Evolutionary conservation across 2,113 vertebrate genomes (phyloP), one percentile per base, ranked within the genome.

Genomic region (Caretta caretta): DNA sequence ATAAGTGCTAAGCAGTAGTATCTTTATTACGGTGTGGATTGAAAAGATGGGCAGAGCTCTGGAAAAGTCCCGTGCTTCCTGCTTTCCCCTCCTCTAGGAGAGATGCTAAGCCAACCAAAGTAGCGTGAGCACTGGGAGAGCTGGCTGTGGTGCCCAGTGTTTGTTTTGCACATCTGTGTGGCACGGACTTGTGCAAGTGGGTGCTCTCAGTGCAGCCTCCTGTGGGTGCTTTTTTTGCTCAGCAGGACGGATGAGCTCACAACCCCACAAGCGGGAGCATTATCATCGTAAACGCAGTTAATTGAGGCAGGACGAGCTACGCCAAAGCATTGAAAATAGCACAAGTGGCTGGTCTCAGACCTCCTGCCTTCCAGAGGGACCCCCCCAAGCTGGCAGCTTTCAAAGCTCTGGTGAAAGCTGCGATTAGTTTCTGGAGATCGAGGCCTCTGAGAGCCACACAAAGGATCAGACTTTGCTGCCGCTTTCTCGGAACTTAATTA

Each of bases 11-110:
- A 27, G 42, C 8, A 38, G 35, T 10, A 38, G 20, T 22, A 48
- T 8, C 11, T 13, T 48, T 48, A 27, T 89, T 93, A 96, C 93
- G 65, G 91, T 0, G 1, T 79, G 93, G 96, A 91, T 0, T 42
- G 80, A 90, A 95, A 96, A 94, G 82, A 80, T 94, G 97, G 96
- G 94, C 94, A 96, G 96, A 59, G 94, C 93, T 19, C 87, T 0
- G 0, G 87, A 94, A 96, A 96, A 94, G 96, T 59, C 97, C 95
- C 93, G 90, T 1, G 79, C 93, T 93, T 95, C 89, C 83, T 95
- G 80, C 75, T 96, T 92, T 96, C 92, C 94, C 90, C 80, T 35
- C 0, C n/a, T 80, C 48, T 90, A 95, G 96, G 95, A 92, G 93
- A 25, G 93, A 2, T 76, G 96, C 96, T 88, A 25, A 72, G 65